Conservation (phyloP, 2,797 vertebrate species). For the Poecilia wingei region DNA sequence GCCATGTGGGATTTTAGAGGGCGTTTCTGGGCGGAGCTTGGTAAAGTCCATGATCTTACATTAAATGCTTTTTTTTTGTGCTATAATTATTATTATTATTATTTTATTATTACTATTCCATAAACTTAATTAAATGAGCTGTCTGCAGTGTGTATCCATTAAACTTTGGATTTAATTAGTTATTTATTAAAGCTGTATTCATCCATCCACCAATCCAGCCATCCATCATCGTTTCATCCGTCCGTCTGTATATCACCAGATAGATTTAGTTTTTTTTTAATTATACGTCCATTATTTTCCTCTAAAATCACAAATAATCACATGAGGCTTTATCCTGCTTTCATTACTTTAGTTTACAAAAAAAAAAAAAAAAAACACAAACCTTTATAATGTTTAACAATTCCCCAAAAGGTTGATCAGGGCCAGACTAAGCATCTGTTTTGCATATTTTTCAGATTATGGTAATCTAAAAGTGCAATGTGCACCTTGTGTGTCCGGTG, state of each 20-base stretch:
- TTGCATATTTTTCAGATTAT: constrained; percentile 64
- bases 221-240: neutral
- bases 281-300: neutral
- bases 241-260: neutral
- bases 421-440: constrained; percentile 31
- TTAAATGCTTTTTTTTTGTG: neutral
- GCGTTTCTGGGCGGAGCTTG: no score
- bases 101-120: no score
- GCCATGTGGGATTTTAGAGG: no score
- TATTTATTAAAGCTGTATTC: neutral
- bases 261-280: neutral
- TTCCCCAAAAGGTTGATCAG: constrained; percentile 10
- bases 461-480: constrained; percentile 52
- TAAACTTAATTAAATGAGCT: neutral
- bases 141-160: neutral
- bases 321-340: neutral
- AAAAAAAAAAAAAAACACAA: neutral
- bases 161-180: neutral
- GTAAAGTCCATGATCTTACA: neutral
- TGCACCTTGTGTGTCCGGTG: constrained; percentile 42
- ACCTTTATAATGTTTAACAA: neutral
- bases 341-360: neutral
- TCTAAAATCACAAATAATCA: neutral
- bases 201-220: neutral
- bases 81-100: neutral